Percentiles rank a stretch among this genome's conserved stretches.
Evolutionary conservation across 1,140 invertebrate species (phyloP).

Genomic region (Halesus radiatus): DNA sequence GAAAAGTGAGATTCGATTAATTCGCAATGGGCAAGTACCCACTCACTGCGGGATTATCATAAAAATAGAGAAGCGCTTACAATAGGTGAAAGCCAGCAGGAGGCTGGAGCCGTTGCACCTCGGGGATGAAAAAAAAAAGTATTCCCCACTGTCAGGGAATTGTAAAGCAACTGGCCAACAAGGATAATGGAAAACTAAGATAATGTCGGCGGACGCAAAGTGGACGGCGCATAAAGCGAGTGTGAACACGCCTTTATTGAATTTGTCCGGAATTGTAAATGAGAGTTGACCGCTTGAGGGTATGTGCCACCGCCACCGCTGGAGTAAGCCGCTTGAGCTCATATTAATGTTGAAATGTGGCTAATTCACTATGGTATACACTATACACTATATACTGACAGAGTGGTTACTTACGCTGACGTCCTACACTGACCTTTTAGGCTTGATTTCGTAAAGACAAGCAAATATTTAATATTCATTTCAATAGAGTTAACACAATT

Average conservation of each 20-base stretch:
- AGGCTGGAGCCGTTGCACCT: neutral
- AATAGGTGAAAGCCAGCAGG: neutral
- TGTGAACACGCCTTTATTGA: constrained; percentile 56
- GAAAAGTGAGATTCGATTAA: constrained; percentile 24
- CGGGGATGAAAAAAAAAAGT: constrained; percentile 9
- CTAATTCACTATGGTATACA: neutral
- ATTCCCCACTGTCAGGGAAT: neutral
- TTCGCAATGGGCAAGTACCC: constrained; percentile 11
- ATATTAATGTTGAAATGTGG: constrained; percentile 1
- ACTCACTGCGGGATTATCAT: constrained; percentile 40
- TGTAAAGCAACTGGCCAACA: constrained; percentile 28
- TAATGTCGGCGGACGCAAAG: constrained; percentile 54
- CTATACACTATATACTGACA: too few species aligned
- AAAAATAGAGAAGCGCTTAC: constrained; percentile 47
- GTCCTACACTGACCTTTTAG: too few species aligned
- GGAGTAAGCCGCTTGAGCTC: neutral
- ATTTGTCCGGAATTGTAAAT: constrained; percentile 57
- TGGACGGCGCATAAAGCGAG: constrained; percentile 52
- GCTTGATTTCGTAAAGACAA: too few species aligned
- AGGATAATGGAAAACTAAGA: constrained; percentile 55
- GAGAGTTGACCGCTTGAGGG: constrained; percentile 44
- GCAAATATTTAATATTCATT: too few species aligned
- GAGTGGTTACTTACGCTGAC: too few species aligned
- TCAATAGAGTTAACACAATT: too few species aligned
- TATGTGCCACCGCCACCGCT: neutral